Conservation (phyloP, 2,888 invertebrate genomes). For the Mythimna impura region DNA sequence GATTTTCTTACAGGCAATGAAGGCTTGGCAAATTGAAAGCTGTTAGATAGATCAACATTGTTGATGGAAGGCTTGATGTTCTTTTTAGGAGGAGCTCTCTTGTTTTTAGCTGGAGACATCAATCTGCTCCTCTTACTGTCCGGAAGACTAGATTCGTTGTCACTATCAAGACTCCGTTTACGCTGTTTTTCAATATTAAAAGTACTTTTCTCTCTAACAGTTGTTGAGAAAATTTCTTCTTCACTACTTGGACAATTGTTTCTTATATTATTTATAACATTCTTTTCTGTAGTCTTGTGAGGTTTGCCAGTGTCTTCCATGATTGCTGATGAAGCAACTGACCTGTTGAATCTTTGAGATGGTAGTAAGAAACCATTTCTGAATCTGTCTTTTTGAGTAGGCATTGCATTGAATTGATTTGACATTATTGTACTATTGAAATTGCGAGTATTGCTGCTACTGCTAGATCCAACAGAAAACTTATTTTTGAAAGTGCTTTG, state of each 20-base stretch:
- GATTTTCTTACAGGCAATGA: slow-evolving; percentile 73
- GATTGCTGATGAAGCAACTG: slow-evolving; percentile 68
- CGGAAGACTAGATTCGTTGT: slow-evolving; percentile 63
- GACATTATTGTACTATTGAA: slow-evolving; percentile 44
- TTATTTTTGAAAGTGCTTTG: slow-evolving; percentile 71
- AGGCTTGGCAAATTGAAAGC: slow-evolving; percentile 80
- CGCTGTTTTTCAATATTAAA: slow-evolving; percentile 38
- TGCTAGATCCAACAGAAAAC: slow-evolving; percentile 55
- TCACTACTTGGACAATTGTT: slow-evolving; percentile 59
- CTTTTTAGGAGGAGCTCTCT: slow-evolving; percentile 39
- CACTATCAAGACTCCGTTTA: slow-evolving; percentile 68
- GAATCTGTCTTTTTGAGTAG: slow-evolving; percentile 77
- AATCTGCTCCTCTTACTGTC: slow-evolving; percentile 70
- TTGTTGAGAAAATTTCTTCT: slow-evolving; percentile 73
- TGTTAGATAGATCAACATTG: slow-evolving; percentile 58
- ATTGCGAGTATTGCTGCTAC: slow-evolving; percentile 35
- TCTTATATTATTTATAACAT: slow-evolving; percentile 25
- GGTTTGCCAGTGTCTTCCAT: slow-evolving; percentile 61
- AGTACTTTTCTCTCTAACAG: slow-evolving; percentile 59
- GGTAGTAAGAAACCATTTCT: slow-evolving; percentile 75
- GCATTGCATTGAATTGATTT: slow-evolving; percentile 52
- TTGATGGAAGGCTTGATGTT: slow-evolving; percentile 42
- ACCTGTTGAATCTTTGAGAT: slow-evolving; percentile 80
- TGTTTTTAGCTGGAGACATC: slow-evolving; percentile 64
- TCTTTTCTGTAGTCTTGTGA: slow-evolving; percentile 35